A percentile compares a stretch with the other conserved stretches of the same genome.
phyloP scores from a whole-genome alignment of 1,140 invertebrate genomes.

The Monomorium pharaonis region DNA sequence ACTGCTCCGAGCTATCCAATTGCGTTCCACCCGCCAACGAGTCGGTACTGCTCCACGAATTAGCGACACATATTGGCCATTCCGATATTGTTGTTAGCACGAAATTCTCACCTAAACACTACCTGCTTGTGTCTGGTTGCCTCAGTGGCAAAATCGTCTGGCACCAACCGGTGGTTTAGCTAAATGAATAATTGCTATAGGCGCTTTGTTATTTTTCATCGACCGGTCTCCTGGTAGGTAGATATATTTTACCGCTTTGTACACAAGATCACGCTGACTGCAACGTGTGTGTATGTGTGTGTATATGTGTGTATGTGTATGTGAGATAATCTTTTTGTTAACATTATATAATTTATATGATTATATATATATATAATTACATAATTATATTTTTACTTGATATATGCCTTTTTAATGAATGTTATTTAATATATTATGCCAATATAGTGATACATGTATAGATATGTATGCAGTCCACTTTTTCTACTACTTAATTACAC shows the following conservation, averaged over 20 bases:
- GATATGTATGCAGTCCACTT: slow-evolving; percentile 2
- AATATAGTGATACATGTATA: background rate
- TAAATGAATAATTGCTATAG: slow-evolving; percentile 58
- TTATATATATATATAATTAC: slow-evolving; percentile 20
- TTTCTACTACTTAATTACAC: slow-evolving; percentile 24
- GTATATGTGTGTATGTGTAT: too few species aligned
- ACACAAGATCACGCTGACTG: background rate
- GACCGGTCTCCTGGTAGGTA: slow-evolving; percentile 45
- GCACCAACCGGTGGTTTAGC: slow-evolving; percentile 92
- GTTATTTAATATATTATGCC: slow-evolving; percentile 15
- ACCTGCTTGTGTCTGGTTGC: slow-evolving; percentile 94
- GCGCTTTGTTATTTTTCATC: slow-evolving; percentile 47
- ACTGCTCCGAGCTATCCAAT: slow-evolving; percentile 92
- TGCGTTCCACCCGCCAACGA: slow-evolving; percentile 86
- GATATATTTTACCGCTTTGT: slow-evolving; percentile 51
- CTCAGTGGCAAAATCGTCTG: slow-evolving; percentile 94
- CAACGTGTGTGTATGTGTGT: background rate
- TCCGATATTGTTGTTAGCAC: slow-evolving; percentile 95
- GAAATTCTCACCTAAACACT: slow-evolving; percentile 95
- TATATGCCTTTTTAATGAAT: slow-evolving; percentile 17
- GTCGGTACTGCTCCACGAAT: slow-evolving; percentile 86
- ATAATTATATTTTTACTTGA: slow-evolving; percentile 14
- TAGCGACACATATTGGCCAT: slow-evolving; percentile 91
- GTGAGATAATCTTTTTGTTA: slow-evolving; percentile 43
- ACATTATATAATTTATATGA: slow-evolving; percentile 22